A percentile compares a stretch with the other conserved stretches of the same genome.
Conservation (phyloP, 2,888 invertebrate genomes). For the Phorcus lineatus region DNA sequence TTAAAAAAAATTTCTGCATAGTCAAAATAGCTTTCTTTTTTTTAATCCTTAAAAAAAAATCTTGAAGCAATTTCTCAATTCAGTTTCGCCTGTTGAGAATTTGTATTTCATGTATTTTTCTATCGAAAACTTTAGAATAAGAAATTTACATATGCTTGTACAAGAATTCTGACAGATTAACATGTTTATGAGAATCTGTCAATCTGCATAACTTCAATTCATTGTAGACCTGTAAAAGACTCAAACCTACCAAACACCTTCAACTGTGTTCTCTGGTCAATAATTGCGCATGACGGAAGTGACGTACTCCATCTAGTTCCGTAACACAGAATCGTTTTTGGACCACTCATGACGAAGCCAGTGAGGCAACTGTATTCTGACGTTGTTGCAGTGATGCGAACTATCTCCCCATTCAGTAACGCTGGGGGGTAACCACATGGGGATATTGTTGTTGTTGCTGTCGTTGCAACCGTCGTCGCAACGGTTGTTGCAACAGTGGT, state of each 20-base stretch:
- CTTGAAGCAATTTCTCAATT: no score
- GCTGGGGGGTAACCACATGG: conserved; percentile 19
- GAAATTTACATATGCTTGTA: no score
- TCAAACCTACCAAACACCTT: conserved; percentile 12
- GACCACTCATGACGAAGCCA: conserved; percentile 32
- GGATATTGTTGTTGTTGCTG: neutral
- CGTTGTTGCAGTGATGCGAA: neutral
- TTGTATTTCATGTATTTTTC: no score
- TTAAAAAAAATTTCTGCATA: neutral
- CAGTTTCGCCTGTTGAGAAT: no score
- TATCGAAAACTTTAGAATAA: no score
- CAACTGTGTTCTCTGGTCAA: conserved; percentile 3
- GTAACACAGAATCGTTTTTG: neutral
- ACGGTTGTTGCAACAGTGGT: neutral
- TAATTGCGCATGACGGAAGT: conserved; percentile 28
- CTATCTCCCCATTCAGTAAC: conserved; percentile 2
- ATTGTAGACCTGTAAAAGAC: neutral
- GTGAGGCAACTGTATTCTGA: conserved; percentile 27
- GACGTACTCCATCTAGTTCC: conserved; percentile 15
- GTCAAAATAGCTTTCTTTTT: no score
- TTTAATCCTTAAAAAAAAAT: no score
- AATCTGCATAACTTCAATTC: neutral
- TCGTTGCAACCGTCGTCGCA: neutral
- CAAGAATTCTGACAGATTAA: no score
- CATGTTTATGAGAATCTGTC: neutral